Evolutionary conservation across 2,113 vertebrate genomes (phyloP), one percentile per base, ranked within the genome.

Genomic region (Drymodes brunneopygia): DNA sequence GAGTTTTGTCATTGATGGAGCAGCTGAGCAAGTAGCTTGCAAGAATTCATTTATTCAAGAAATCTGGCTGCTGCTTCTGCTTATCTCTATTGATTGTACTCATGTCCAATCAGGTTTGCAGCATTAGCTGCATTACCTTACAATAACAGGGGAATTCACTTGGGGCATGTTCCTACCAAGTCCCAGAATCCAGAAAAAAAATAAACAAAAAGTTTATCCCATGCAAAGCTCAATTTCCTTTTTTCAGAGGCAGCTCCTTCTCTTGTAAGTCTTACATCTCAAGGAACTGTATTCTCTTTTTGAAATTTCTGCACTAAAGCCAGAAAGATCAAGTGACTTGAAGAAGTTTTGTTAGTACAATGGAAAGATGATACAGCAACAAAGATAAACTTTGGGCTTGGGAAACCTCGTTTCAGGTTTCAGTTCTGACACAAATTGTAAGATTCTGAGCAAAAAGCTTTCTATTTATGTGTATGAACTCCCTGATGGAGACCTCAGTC

Each of bases 21-120:
- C 90, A 96, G 95, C 88, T 83, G 79, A 90, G 93, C 88, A 81
- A 94, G 90, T 86, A 71, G 84, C 75, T 95, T 93, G 74, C 81
- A 95, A 96, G 88, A 90, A 96, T 96, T 94, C 85, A 96, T 96
- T 96, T 97, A 96, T 96, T 96, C 82, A 90, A 95, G 93, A 93
- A 86, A 96, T 94, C 88, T 88, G 40, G 56, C 92, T 95, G 77
- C 91, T 97, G 75, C 95, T 94, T 93, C 90, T 96, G 95, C 90
- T 97, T 94, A 94, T 96, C 95, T 94, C 62, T 95, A 92, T 97
- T 87, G 90, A 92, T 92, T 77, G 88, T 44, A 74, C 60, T 94
- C 60, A 36, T 92, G 93, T 94, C 94, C 92, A 96, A 86, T 78
- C 94, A 94, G 92, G 93, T 78, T 67, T 94, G 93, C 75, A 90